Evolutionary conservation across 2,113 vertebrate species (phyloP).

Genomic region (Pycnonotus jocosus): DNA sequence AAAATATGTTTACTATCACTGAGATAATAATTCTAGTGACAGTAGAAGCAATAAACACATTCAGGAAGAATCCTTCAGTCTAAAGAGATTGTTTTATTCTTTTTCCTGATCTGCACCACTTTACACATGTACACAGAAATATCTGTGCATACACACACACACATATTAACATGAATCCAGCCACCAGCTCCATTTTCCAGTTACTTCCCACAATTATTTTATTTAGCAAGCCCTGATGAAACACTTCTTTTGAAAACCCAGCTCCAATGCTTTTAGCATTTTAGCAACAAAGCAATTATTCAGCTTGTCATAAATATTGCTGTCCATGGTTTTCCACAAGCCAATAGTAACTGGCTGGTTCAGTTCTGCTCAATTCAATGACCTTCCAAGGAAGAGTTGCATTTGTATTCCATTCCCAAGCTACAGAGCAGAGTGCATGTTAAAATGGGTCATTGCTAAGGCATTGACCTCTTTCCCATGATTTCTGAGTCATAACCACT

Average conservation of each 20-base stretch:
- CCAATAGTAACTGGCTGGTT: conserved; percentile 1
- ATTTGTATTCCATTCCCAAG: not conserved
- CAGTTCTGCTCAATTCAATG: conserved; percentile 11
- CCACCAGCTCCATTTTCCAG: not conserved
- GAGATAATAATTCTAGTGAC: not conserved
- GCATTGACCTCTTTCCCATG: not conserved
- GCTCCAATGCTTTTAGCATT: conserved; percentile 23
- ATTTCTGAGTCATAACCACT: not conserved
- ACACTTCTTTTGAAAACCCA: not conserved
- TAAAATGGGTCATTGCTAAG: not conserved
- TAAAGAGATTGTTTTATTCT: not conserved
- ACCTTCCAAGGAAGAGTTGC: conserved; percentile 9
- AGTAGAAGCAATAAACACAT: not conserved
- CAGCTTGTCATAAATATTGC: conserved; percentile 30
- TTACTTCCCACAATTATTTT: conserved; percentile 1
- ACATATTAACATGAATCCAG: not conserved
- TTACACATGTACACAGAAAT: not conserved
- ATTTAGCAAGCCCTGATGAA: conserved; percentile 43
- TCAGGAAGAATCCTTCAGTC: not conserved
- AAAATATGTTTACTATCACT: not conserved
- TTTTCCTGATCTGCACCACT: not conserved
- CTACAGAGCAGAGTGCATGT: not conserved
- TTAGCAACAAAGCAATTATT: conserved; percentile 32
- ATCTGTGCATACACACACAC: not conserved
- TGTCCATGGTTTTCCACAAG: not conserved